Evolutionary conservation across 2,797 vertebrate genomes (phyloP), one percentile per base, ranked within the genome.

Genomic region (Podarcis lilfordi): DNA sequence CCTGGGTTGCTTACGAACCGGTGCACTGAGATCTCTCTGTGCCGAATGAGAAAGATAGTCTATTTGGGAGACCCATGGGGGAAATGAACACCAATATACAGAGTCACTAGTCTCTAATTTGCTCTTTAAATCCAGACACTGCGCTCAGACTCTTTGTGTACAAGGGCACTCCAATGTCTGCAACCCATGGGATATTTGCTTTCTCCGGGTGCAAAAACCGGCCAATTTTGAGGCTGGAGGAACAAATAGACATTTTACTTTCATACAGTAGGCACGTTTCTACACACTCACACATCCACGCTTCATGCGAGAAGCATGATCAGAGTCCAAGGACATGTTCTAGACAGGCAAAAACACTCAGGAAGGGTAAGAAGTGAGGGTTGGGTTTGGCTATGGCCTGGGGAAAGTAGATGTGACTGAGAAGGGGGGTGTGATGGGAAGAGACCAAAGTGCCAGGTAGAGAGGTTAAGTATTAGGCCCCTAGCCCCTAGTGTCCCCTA

Each of bases 1-100:
- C n/a, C 87, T 90, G 80, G 29, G 69, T 92, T 91, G 78, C 93
- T 96, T 93, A 94, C 91, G 91, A 88, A 95, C 87, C 84, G 86
- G 86, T 86, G 75, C 89, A 89, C 86, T 78, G 88, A 92, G 85
- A 84, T 80, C 15, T 88, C 90, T 92, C 84, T 76, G 64, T 88
- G 75, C 86, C 84, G 92, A 94, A 93, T 81, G 90, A 95, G 93
- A 88, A 93, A 91, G 71, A 13, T 76, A 77, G 80, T 88, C 87
- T 88, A 80, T 88, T 92, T 71, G 89, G 77, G 88, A 85, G 86
- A 91, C 89, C 87, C 93, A 88, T 19, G 89, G 90, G 86, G 85
- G 90, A 82, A 37, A 84, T 85, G 89, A 88, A 88, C 68, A 19
- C 71, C 89, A 8, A 69, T 32, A 2, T 1, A 40, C 87, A 90